These are phyloP conservation scores for Papilio elwesi DNA, from an alignment of 2,888 invertebrate genomes.

Conservation along the genomic window DNA sequence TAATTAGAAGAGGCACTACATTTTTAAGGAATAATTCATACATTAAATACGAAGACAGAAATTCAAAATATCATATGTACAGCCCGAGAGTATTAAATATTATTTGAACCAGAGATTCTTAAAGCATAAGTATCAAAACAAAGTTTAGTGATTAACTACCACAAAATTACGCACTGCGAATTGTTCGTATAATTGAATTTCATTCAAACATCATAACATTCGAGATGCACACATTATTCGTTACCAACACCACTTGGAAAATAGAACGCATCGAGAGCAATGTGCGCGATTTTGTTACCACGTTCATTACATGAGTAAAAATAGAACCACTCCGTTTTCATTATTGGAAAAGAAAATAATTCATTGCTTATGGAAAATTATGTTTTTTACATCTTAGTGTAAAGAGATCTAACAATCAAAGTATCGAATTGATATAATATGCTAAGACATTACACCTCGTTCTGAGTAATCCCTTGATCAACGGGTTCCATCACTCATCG, in stretches of 20 bases:
- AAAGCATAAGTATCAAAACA: no score
- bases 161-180: no score
- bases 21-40: no score
- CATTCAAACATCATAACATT: not conserved
- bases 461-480: not conserved
- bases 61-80: no score
- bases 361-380: constrained; percentile 42
- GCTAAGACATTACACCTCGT: no score
- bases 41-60: no score
- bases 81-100: no score
- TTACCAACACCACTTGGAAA: constrained; percentile 9
- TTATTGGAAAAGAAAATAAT: not conserved
- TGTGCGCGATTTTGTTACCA: not conserved
- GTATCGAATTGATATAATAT: no score
- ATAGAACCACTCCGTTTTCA: not conserved
- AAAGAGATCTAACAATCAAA: not conserved
- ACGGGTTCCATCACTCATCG: constrained; percentile 3
- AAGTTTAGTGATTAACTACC: no score
- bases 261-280: constrained; percentile 8
- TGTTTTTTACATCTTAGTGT: not conserved
- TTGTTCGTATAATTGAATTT: not conserved
- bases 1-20: no score
- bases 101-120: no score
- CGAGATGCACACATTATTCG: not conserved
- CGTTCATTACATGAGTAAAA: constrained; percentile 1